Base-by-base conservation (phyloP, 1,140 invertebrate genomes). In the Pseudomyrmex sp. region DNA sequence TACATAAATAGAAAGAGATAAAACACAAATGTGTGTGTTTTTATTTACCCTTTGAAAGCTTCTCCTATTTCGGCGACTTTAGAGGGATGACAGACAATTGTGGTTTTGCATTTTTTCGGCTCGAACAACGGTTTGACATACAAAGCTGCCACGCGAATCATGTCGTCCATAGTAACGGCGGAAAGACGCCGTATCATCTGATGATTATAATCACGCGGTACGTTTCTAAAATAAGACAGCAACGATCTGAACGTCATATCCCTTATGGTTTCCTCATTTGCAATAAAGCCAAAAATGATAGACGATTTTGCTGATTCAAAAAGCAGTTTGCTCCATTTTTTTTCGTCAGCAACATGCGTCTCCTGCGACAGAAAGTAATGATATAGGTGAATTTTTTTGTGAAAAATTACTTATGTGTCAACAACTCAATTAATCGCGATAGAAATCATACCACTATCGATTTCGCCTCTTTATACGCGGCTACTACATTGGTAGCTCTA, bases 281-380 rank as follows among this genome's bases (percentile, higher is more conserved):
- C 96, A 77, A 98, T 97, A 9, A 98, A 96, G 91, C 98, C 97
- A 93, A 97, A 98, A 61, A 98, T 96, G 2, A 98, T 93, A 12
- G 97, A 98, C 89, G 97, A 97, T 90, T 96, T 97, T 0, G 97
- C 98, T 0, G 97, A 97, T 88, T 97, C 97, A 77, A 98, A 96
- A 54, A 98, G 93, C 63, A 96, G 95, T 35, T 95, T 94, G 62
- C 97, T 96, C 95, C 98, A 97, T 54, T 95, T 93, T 54, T 95
- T 93, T 48, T 95, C 94, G 1, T 95, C 95, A 2, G 93, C 92
- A 46, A 98, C 90, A 91, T 97, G 96, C 26, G 95, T 95, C 82
- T 96, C 95, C 97, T 97, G 89, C 62, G 93, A 93, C 75, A 10
- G 12, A 54, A 83, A 82, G 59, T 50, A 46, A 59, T 12, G 2